Percentiles rank a stretch among this genome's conserved stretches.
phyloP scores from a whole-genome alignment of 2,888 invertebrate species.

The Rotaria macrura region DNA sequence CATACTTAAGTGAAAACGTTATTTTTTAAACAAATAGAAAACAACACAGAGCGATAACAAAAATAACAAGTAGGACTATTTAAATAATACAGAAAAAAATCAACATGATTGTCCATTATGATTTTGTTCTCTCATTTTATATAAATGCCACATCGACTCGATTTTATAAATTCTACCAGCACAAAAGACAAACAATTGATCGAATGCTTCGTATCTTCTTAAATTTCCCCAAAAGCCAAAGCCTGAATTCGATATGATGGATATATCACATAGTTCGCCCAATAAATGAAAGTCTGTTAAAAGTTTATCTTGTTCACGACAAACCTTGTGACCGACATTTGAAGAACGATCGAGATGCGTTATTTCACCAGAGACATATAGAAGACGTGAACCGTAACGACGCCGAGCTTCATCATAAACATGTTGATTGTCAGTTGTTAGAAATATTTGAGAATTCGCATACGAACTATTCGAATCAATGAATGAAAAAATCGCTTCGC shows the following conservation, averaged over 20 bases:
- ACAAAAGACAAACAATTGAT: slow-evolving; percentile 25
- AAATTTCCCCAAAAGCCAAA: slow-evolving; percentile 25
- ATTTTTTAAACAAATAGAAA: background rate
- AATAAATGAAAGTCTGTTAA: slow-evolving; percentile 1
- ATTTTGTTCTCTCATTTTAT: slow-evolving; percentile 17
- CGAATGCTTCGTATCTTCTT: slow-evolving; percentile 24
- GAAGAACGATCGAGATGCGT: slow-evolving; percentile 20
- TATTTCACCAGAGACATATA: slow-evolving; percentile 15
- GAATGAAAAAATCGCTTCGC: background rate
- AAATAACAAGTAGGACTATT: background rate
- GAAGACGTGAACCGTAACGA: background rate
- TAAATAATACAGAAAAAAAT: background rate
- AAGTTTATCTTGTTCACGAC: slow-evolving; percentile 14
- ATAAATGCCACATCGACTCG: background rate
- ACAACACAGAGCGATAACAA: background rate
- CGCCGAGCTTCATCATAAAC: slow-evolving; percentile 16
- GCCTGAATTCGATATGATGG: slow-evolving; percentile 21
- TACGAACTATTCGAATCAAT: background rate
- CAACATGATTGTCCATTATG: background rate
- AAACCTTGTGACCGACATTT: background rate
- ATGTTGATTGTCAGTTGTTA: slow-evolving; percentile 24
- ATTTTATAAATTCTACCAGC: slow-evolving; percentile 7
- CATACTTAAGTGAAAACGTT: no score
- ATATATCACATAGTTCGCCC: slow-evolving; percentile 18
- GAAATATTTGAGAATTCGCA: background rate